A percentile compares a stretch with the other conserved stretches of the same genome.
These are phyloP conservation scores for Halictus quadricinctus DNA, from an alignment of 2,888 invertebrate genomes.

Conservation along the genomic window DNA sequence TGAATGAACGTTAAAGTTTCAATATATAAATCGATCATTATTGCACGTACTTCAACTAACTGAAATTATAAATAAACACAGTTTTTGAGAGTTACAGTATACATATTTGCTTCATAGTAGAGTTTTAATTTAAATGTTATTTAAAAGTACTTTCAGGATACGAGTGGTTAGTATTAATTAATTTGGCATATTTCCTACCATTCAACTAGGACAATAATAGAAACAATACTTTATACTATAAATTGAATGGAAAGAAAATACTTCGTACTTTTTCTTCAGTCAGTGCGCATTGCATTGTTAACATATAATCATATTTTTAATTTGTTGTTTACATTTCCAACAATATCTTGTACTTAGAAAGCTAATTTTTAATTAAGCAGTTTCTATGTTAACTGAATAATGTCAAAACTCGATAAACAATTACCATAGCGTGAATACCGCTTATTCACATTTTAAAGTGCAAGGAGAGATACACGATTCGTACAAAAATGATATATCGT, in stretches of 20 bases:
- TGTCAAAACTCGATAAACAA: neutral
- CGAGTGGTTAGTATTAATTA: neutral
- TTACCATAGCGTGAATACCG: neutral
- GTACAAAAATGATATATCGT: neutral
- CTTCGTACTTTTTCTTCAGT: neutral
- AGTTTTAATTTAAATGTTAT: too few relatives aligned
- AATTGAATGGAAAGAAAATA: neutral
- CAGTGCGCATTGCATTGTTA: too few relatives aligned
- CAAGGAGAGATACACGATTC: neutral
- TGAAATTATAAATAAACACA: neutral
- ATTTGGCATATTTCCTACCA: neutral
- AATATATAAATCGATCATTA: neutral
- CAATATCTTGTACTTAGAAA: neutral
- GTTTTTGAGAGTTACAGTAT: neutral
- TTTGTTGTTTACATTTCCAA: neutral
- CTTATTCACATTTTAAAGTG: neutral
- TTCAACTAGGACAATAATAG: neutral
- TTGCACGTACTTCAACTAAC: neutral
- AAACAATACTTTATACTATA: neutral
- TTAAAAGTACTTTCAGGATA: too few relatives aligned
- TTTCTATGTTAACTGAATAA: neutral
- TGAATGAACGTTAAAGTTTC: neutral
- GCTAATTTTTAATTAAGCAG: neutral
- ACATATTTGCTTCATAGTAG: too few relatives aligned
- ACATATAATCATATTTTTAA: too few relatives aligned